Evolutionary conservation across 2,113 vertebrate species (phyloP).

Genomic region (Lophotis ruficrista): DNA sequence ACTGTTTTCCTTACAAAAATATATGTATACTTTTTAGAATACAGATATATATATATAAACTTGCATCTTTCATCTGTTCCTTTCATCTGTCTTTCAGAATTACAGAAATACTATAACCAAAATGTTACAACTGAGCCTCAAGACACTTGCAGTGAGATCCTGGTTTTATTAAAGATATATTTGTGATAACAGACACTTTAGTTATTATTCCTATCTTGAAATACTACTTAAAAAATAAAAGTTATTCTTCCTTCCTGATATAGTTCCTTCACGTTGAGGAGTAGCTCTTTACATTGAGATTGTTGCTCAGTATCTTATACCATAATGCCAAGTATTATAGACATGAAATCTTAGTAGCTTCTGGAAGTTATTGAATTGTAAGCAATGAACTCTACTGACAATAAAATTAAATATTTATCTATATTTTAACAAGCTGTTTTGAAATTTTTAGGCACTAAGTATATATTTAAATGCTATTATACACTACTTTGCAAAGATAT

Average conservation of each 20-base stretch:
- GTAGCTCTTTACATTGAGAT: background rate
- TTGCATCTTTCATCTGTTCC: background rate
- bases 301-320: background rate
- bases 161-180: background rate
- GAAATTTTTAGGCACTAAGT: background rate
- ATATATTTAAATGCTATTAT: background rate
- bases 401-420: background rate
- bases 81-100: background rate
- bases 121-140: background rate
- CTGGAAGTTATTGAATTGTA: background rate
- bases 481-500: background rate
- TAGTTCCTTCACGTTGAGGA: too few species aligned
- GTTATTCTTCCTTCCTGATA: background rate
- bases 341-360: background rate
- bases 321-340: background rate
- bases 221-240: background rate
- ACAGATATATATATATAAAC: background rate
- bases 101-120: background rate
- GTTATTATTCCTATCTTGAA: background rate
- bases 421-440: background rate
- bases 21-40: background rate
- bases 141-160: background rate
- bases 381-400: background rate
- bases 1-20: background rate
- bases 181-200: background rate